Evolutionary conservation across 2,113 vertebrate genomes (phyloP).

Genomic region (Sciurus niger): DNA sequence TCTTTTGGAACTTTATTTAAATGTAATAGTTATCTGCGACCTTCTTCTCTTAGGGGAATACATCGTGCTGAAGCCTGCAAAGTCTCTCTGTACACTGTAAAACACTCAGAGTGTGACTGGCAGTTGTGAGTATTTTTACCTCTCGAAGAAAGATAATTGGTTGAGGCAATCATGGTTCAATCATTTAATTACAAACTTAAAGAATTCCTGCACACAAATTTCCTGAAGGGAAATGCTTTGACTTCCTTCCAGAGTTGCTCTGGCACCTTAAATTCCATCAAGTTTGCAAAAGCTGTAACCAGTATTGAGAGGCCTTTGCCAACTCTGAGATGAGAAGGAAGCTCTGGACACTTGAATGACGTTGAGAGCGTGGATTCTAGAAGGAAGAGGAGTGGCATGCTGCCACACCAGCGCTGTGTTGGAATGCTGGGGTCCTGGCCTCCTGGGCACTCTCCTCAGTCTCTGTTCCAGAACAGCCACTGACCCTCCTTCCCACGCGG

Average conservation of each 20-base stretch:
- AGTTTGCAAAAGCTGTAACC: neutral
- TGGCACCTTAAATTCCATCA: neutral
- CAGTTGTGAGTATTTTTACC: neutral
- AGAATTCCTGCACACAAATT: neutral
- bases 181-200: neutral
- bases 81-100: neutral
- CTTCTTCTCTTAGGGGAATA: neutral
- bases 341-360: neutral
- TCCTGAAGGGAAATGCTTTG: neutral
- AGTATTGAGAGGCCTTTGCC: neutral
- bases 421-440: accelerated
- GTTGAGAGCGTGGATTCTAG: neutral
- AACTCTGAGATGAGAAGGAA: neutral
- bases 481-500: neutral
- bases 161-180: neutral
- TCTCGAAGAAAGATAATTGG: neutral
- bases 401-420: accelerated
- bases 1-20: neutral
- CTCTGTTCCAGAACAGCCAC: neutral
- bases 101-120: accelerated
- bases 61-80: neutral
- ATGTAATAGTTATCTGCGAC: neutral
- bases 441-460: accelerated
- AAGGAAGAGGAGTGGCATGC: neutral
- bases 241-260: neutral